These are phyloP conservation scores for Arctia plantaginis DNA, from an alignment of 2,888 invertebrate genomes.

Conservation along the genomic window DNA sequence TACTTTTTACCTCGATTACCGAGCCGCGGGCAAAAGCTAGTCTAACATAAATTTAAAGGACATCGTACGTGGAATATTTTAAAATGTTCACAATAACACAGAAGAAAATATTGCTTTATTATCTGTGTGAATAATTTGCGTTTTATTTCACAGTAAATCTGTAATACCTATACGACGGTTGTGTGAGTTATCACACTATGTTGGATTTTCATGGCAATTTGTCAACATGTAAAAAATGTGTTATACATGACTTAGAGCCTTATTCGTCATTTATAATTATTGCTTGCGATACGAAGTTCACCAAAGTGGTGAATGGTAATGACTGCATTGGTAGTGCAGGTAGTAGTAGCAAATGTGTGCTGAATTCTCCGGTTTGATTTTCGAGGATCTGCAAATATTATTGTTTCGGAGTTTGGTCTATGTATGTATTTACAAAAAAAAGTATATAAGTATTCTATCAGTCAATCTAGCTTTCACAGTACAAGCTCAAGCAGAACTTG, in stretches of 20 bases:
- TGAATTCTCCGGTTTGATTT: no score
- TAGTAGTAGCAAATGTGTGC: no score
- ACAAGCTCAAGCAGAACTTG: no score
- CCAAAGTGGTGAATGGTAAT: no score
- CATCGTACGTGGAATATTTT: slow-evolving; percentile 1
- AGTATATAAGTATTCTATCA: no score
- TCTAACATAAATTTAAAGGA: neutral
- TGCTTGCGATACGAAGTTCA: neutral
- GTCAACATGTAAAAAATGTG: neutral
- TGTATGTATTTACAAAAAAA: no score
- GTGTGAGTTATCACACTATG: neutral
- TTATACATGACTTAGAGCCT: neutral
- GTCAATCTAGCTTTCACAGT: no score
- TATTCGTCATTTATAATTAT: neutral
- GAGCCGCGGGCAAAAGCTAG: no score
- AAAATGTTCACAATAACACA: neutral
- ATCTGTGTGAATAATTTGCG: neutral
- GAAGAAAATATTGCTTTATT: neutral
- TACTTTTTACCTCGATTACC: no score
- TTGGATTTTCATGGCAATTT: neutral
- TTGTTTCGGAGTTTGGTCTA: no score
- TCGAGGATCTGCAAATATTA: no score
- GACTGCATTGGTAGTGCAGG: no score
- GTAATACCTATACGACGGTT: neutral
- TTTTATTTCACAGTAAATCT: neutral